These are phyloP conservation scores for Brachionus rotundiformis DNA, from an alignment of 1,140 invertebrate species.

Conservation along the genomic window DNA sequence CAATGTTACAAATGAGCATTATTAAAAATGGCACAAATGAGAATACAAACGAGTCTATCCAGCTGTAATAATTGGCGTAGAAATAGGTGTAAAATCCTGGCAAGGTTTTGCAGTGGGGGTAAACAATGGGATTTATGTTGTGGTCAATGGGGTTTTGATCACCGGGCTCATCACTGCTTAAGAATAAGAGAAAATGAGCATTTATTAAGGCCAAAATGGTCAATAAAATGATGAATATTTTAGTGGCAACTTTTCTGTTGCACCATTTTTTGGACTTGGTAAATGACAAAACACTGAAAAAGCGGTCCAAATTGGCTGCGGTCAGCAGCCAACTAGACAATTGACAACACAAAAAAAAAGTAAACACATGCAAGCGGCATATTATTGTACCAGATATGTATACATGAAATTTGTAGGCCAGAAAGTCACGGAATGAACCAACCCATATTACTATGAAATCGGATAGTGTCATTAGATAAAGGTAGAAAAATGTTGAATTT, in stretches of 20 bases:
- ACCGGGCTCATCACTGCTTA: neutral
- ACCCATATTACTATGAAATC: slow-evolving; percentile 48
- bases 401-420: slow-evolving; percentile 43
- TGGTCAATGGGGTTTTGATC: neutral
- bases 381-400: slow-evolving; percentile 26
- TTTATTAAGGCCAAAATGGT: slow-evolving; percentile 7
- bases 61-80: slow-evolving; percentile 47
- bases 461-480: slow-evolving; percentile 27
- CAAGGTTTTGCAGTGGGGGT: slow-evolving; percentile 13
- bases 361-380: slow-evolving; percentile 37
- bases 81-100: neutral
- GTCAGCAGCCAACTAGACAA: slow-evolving; percentile 37
- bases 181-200: slow-evolving; percentile 26
- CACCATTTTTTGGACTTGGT: slow-evolving; percentile 34
- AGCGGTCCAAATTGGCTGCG: slow-evolving; percentile 44
- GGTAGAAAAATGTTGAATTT: slow-evolving; percentile 49
- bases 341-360: slow-evolving; percentile 37
- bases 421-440: slow-evolving; percentile 45
- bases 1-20: slow-evolving; percentile 39
- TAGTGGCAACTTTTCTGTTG: neutral
- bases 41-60: slow-evolving; percentile 49
- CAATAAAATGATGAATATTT: neutral
- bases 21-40: slow-evolving; percentile 44
- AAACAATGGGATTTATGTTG: slow-evolving; percentile 35
- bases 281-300: slow-evolving; percentile 3